A percentile compares a stretch with the other conserved stretches of the same genome.
phyloP scores from a whole-genome alignment of 2,113 vertebrate species.

The Trogon melanurus region DNA sequence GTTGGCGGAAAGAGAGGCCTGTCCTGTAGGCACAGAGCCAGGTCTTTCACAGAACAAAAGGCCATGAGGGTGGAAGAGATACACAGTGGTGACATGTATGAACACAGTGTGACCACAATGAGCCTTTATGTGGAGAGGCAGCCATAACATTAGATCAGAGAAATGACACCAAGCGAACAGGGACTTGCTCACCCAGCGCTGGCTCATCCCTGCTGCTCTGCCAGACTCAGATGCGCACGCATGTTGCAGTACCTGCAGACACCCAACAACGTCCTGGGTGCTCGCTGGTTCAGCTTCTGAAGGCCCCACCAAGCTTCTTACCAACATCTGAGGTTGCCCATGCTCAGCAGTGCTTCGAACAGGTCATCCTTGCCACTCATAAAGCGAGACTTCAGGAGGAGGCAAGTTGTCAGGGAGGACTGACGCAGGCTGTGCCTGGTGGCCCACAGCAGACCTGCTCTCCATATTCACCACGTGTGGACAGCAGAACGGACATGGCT shows the following conservation, averaged over 20 bases:
- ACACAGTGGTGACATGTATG: rapidly evolving
- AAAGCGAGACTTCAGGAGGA: rapidly evolving
- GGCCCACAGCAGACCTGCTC: rapidly evolving
- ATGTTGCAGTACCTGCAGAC: rapidly evolving
- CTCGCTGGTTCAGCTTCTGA: neutral
- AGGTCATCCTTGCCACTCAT: rapidly evolving
- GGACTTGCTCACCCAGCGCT: neutral
- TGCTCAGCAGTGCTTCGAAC: rapidly evolving
- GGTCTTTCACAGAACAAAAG: neutral
- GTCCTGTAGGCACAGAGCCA: rapidly evolving
- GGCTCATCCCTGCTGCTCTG: neutral
- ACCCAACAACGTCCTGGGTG: too few species aligned
- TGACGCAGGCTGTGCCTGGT: neutral
- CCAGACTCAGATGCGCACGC: rapidly evolving
- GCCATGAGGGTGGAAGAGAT: neutral
- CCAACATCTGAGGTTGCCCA: neutral
- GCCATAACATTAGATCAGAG: neutral
- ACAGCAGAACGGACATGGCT: neutral
- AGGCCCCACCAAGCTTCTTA: neutral
- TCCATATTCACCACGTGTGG: neutral
- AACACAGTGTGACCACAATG: rapidly evolving
- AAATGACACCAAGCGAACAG: rapidly evolving
- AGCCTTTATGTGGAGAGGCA: neutral
- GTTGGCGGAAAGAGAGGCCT: neutral
- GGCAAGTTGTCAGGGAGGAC: neutral